Evolutionary conservation across 1,140 invertebrate species (phyloP), one percentile per base, ranked within the genome.

Genomic region (Sycophila sp.): DNA sequence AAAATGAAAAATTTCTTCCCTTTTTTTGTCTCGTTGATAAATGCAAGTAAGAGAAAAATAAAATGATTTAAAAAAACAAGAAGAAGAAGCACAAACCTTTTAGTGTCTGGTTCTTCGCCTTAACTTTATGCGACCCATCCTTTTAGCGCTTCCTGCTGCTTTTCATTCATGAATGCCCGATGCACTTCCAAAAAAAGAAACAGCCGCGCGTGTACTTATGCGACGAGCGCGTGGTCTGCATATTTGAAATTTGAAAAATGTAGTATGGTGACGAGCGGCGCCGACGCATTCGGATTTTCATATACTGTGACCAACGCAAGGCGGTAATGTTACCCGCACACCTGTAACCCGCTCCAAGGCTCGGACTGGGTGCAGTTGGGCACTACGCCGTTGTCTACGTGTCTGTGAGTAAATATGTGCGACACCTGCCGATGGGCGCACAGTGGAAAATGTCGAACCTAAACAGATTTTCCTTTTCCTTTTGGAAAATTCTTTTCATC

Each of bases 21-120:
- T 64, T n/a, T n/a, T n/a, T n/a, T n/a, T 62, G 56, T 72, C 64
- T 65, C 49, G 70, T 72, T 72, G 67, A 67, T n/a, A 66, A 66
- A 60, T 67, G 32, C 47, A 60, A 67, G 22, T 55, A 55, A 62
- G n/a, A n/a, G n/a, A 56, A 70, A 65, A 72, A 72, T 51, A 60
- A 72, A 72, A 59, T 62, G 28, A 62, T 67, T 65, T 59, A 32
- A 67, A 65, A 65, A 65, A 65, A 71, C 19, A 2, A n/a, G 49
- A 24, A 34, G n/a, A n/a, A n/a, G n/a, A n/a, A n/a, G n/a, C n/a
- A n/a, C n/a, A n/a, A n/a, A n/a, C n/a, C n/a, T n/a, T n/a, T n/a
- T n/a, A n/a, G n/a, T n/a, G n/a, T n/a, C n/a, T n/a, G n/a, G n/a
- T n/a, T 45, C 7, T 40, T 32, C 11, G 53, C 24, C 24, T 65